These are phyloP conservation scores for Zaprionus tsacasi DNA, from an alignment of 1,140 invertebrate species.

Conservation along the genomic window DNA sequence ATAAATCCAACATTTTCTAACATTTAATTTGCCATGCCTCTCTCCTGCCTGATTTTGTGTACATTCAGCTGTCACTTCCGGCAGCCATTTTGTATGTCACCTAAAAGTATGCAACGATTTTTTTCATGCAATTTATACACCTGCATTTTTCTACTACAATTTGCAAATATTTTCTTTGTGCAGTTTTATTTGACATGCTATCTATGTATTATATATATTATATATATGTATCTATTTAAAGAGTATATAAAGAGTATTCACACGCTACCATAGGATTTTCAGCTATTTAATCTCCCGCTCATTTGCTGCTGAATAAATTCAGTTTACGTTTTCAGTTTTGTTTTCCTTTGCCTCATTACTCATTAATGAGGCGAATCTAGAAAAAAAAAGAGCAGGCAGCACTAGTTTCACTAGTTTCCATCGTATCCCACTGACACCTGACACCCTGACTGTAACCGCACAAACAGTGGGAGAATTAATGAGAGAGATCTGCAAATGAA, in stretches of 20 bases:
- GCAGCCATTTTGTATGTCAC: neutral
- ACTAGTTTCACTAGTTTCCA: conserved; percentile 28
- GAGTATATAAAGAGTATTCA: neutral
- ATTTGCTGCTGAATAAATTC: conserved; percentile 9
- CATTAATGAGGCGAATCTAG: conserved; percentile 36
- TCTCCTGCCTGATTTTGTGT: too few species aligned
- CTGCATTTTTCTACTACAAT: neutral
- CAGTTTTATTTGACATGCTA: neutral
- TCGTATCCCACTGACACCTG: conserved; percentile 3
- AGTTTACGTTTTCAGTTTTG: conserved; percentile 8
- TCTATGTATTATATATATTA: neutral
- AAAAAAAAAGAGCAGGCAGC: conserved; percentile 32
- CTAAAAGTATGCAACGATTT: neutral
- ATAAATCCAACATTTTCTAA: too few species aligned
- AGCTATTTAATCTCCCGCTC: neutral
- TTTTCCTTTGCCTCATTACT: conserved; percentile 20
- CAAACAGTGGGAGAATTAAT: neutral
- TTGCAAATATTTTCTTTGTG: neutral
- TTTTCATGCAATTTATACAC: neutral
- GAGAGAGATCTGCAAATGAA: neutral
- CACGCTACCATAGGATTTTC: neutral
- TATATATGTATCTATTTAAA: neutral
- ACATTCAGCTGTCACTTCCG: too few species aligned
- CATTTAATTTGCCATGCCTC: too few species aligned
- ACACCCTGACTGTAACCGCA: neutral